These are phyloP conservation scores for Musca domestica DNA, from an alignment of 1,140 invertebrate genomes.

Conservation along the genomic window DNA sequence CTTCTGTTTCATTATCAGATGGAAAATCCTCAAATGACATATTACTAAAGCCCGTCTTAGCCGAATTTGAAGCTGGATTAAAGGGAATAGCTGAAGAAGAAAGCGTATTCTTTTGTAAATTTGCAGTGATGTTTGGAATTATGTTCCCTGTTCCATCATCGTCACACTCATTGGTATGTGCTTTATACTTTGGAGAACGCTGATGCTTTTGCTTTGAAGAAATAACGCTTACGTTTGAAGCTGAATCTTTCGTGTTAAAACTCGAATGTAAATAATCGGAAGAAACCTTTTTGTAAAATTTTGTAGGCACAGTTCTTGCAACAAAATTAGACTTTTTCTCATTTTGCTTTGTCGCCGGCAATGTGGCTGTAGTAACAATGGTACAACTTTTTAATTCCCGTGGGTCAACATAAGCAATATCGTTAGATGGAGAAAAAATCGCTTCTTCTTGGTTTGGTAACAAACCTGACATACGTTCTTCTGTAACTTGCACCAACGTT, in stretches of 20 bases:
- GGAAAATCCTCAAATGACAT: constrained; percentile 79
- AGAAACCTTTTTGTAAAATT: constrained; percentile 45
- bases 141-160: constrained; percentile 27
- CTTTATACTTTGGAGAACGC: constrained; percentile 41
- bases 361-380: constrained; percentile 6
- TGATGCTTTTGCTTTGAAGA: constrained; percentile 50
- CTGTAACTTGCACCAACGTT: constrained; percentile 50
- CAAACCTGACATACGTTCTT: constrained; percentile 51
- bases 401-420: constrained; percentile 35
- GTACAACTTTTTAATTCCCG: background rate
- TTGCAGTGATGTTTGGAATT: background rate
- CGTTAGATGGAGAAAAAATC: constrained; percentile 41
- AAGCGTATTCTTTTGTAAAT: constrained; percentile 29
- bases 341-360: constrained; percentile 36
- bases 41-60: constrained; percentile 67
- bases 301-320: constrained; percentile 48
- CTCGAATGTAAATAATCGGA: background rate
- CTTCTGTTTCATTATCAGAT: constrained; percentile 61
- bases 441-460: constrained; percentile 52
- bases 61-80: constrained; percentile 50
- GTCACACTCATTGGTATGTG: constrained; percentile 47
- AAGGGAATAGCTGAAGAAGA: constrained; percentile 23
- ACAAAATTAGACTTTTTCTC: constrained; percentile 47
- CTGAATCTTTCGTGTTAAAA: constrained; percentile 17
- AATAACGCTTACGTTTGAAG: constrained; percentile 26